Percentiles rank a stretch among this genome's conserved stretches.
phyloP scores from a whole-genome alignment of 2,113 vertebrate species.

The Aphyosemion australe region DNA sequence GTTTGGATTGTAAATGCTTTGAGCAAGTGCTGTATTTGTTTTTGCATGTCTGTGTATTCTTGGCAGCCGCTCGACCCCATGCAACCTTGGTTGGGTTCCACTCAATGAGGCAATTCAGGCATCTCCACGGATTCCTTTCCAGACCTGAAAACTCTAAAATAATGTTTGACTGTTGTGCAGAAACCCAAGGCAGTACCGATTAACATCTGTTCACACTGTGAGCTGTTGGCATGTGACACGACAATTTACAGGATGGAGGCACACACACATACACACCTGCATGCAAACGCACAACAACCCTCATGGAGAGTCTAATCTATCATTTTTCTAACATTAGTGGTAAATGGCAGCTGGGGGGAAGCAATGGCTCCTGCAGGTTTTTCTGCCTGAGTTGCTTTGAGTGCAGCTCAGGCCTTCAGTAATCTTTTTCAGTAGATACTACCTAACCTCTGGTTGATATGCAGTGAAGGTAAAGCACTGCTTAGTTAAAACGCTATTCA shows the following conservation, averaged over 20 bases:
- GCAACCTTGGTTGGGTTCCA: constrained; percentile 57
- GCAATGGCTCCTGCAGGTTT: constrained; percentile 57
- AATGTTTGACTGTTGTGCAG: constrained; percentile 60
- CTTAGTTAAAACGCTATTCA: not conserved
- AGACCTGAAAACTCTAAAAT: constrained; percentile 69
- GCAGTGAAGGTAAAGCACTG: not conserved
- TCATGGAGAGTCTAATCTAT: constrained; percentile 57
- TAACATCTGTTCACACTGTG: constrained; percentile 83
- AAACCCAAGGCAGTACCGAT: constrained; percentile 63
- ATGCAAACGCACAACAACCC: constrained; percentile 27
- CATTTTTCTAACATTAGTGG: constrained; percentile 68
- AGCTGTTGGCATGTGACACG: constrained; percentile 67
- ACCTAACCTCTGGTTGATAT: constrained; percentile 6
- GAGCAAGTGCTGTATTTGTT: constrained; percentile 21
- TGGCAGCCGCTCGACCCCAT: constrained; percentile 41
- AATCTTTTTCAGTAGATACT: constrained; percentile 15
- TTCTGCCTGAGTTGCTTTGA: constrained; percentile 42
- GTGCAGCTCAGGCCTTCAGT: constrained; percentile 28
- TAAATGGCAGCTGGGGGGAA: constrained; percentile 65
- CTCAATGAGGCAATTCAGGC: constrained; percentile 65
- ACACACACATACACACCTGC: constrained; percentile 32
- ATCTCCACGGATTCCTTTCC: constrained; percentile 60
- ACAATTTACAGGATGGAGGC: constrained; percentile 45
- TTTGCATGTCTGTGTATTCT: constrained; percentile 47
- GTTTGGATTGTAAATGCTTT: constrained; percentile 27